Percentiles rank a stretch among this genome's conserved stretches.
Evolutionary conservation across 2,797 vertebrate genomes (phyloP).

Genomic region (Sciurus carolinensis): DNA sequence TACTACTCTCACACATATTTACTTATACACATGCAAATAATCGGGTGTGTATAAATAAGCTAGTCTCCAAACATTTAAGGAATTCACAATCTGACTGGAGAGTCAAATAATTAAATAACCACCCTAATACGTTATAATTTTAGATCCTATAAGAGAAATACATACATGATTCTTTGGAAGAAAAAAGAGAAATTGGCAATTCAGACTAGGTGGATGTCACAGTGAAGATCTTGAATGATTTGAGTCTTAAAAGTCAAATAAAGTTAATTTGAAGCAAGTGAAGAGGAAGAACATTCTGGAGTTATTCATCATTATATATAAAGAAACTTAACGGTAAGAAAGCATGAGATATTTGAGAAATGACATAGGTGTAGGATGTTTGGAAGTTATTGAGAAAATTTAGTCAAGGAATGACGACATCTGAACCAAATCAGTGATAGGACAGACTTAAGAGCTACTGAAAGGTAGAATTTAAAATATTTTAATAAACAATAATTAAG

Average conservation of each 20-base stretch:
- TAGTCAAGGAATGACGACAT: not conserved
- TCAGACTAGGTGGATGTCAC: not conserved
- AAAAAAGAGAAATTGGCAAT: not conserved
- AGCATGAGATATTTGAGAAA: not conserved
- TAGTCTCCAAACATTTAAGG: not conserved
- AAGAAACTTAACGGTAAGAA: constrained; percentile 23
- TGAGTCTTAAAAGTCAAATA: not conserved
- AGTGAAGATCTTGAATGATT: not conserved
- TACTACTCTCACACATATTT: not conserved
- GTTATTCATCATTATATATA: not conserved
- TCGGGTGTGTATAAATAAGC: not conserved
- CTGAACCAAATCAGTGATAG: not conserved
- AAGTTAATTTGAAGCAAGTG: not conserved
- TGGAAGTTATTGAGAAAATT: not conserved
- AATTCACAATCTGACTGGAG: not conserved
- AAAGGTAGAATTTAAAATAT: not conserved
- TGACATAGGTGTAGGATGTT: not conserved
- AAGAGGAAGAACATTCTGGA: not conserved
- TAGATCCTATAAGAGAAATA: not conserved
- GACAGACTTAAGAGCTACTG: not conserved
- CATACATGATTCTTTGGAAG: not conserved
- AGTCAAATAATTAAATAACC: constrained; percentile 5
- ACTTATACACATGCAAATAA: not conserved
- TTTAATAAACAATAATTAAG: not conserved
- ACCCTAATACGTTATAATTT: constrained; percentile 1